Evolutionary conservation across 2,888 invertebrate species (phyloP).

Genomic region (Agonopterix heracliana): DNA sequence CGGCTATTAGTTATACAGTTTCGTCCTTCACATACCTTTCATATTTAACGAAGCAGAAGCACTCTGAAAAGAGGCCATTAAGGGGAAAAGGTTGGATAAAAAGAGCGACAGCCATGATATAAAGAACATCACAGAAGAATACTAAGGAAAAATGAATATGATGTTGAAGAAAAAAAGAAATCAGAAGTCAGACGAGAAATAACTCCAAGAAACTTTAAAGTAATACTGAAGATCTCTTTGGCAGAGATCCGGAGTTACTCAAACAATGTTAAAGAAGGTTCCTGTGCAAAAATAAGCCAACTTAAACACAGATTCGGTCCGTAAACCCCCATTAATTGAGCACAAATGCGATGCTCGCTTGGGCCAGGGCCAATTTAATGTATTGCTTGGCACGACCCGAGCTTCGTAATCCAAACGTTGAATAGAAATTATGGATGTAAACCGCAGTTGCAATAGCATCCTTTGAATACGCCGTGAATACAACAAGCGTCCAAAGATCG

Average conservation of each 20-base stretch:
- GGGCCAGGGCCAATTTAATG: conserved; percentile 66
- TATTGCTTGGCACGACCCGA: conserved; percentile 57
- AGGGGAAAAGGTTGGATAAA: conserved; percentile 2
- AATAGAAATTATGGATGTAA: conserved; percentile 50
- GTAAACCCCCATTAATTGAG: conserved; percentile 62
- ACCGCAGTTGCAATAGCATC: conserved; percentile 6
- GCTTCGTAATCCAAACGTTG: conserved; percentile 47
- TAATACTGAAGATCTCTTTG: background rate
- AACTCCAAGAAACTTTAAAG: background rate
- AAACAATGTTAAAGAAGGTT: background rate
- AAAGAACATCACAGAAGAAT: too few relatives aligned
- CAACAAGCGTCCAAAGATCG: background rate
- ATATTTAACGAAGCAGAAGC: conserved; percentile 5
- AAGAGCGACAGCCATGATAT: background rate
- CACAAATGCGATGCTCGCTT: conserved; percentile 51
- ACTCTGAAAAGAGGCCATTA: conserved; percentile 5
- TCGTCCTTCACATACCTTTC: background rate
- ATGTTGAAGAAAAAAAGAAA: too few relatives aligned
- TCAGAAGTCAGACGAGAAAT: background rate
- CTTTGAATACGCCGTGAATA: conserved; percentile 5
- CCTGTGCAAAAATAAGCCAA: conserved; percentile 7
- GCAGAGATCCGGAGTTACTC: background rate
- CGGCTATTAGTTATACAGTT: too few relatives aligned
- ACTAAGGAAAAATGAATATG: too few relatives aligned
- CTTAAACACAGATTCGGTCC: conserved; percentile 27